Percentiles rank a stretch among this genome's conserved stretches.
Evolutionary conservation across 2,113 vertebrate genomes (phyloP).

Genomic region (Elgaria multicarinata): DNA sequence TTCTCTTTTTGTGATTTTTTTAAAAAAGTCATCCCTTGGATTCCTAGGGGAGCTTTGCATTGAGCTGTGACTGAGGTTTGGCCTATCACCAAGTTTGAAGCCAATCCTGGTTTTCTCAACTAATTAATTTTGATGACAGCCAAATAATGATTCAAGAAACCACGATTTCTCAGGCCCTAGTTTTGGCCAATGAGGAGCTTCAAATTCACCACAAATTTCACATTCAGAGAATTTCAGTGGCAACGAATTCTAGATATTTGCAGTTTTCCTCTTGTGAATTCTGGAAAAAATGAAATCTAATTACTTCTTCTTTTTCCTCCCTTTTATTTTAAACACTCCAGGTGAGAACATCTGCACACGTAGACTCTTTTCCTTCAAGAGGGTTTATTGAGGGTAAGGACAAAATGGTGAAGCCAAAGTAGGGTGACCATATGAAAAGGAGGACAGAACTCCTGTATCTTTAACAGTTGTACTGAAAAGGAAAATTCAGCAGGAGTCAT

Average conservation of each 20-base stretch:
- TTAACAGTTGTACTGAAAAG: too few species aligned
- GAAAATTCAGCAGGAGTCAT: too few species aligned
- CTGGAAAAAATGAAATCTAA: not conserved
- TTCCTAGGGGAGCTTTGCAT: not conserved
- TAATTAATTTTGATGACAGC: too few species aligned
- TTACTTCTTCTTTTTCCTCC: not conserved
- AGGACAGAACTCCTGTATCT: too few species aligned
- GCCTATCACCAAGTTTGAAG: not conserved
- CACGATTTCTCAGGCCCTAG: not conserved
- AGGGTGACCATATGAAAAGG: too few species aligned
- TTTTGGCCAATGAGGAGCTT: not conserved
- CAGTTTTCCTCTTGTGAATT: not conserved
- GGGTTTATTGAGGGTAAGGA: not conserved
- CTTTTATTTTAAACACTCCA: not conserved
- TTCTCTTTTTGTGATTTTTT: not conserved
- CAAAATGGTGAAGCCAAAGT: not conserved
- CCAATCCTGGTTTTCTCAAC: not conserved
- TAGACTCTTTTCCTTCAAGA: not conserved
- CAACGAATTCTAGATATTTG: too few species aligned
- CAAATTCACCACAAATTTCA: not conserved
- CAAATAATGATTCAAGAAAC: not conserved
- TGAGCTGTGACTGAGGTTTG: not conserved
- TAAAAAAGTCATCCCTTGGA: too few species aligned
- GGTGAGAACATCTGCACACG: not conserved
- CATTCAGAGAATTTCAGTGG: not conserved